Evolutionary conservation across 2,797 vertebrate species (phyloP).

Genomic region (Basileuterus tristriatus): DNA sequence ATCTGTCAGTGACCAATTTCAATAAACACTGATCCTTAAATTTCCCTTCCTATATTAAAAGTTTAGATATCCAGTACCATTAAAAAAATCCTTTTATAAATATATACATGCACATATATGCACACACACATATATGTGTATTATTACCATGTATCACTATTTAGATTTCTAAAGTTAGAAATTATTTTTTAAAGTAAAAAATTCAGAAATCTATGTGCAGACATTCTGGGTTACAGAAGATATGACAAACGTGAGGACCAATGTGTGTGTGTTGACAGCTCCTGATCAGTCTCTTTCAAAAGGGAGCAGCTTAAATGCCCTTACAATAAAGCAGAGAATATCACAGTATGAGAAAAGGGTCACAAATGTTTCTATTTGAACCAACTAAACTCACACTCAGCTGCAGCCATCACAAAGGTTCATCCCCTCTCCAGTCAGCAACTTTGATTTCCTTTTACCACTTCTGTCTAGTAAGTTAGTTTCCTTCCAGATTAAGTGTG

Average conservation of each 20-base stretch:
- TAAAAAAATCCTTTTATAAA: not conserved
- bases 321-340: not conserved
- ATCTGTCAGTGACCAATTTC: not conserved
- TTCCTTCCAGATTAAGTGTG: not conserved
- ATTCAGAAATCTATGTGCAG: not conserved
- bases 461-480: not conserved
- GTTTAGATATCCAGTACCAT: not conserved
- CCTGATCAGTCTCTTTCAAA: not conserved
- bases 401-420: not conserved
- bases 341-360: not conserved
- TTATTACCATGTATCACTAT: fast-evolving
- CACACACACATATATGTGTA: fast-evolving
- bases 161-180: not conserved
- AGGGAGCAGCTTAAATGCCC: not conserved
- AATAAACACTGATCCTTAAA: not conserved
- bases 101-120: not conserved
- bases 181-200: not conserved
- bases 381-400: not conserved
- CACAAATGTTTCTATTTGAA: not conserved
- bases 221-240: not conserved
- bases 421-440: not conserved
- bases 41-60: not conserved
- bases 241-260: not conserved
- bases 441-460: not conserved
- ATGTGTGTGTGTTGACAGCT: not conserved